Percentiles rank a stretch among this genome's conserved stretches.
Conservation (phyloP, 2,888 invertebrate genomes). For the Drosophila fulvimacula region DNA sequence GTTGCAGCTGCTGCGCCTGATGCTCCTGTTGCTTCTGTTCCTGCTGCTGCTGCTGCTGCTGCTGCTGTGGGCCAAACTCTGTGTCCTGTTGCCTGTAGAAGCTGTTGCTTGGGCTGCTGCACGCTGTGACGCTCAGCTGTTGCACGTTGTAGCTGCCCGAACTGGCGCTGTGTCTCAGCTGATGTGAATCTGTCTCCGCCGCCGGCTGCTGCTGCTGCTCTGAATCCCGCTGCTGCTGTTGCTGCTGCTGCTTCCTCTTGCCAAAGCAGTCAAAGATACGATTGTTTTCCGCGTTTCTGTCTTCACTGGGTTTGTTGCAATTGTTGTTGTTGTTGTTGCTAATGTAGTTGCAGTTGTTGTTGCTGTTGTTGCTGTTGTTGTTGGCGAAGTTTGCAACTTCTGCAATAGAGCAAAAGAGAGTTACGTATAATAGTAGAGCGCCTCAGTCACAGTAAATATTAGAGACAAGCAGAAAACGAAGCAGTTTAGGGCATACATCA, state of each 20-base stretch:
- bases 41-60: constrained; percentile 10
- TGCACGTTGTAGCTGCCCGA: constrained; percentile 74
- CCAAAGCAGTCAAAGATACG: constrained; percentile 60
- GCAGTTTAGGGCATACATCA: not conserved
- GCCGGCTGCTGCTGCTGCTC: constrained; percentile 6
- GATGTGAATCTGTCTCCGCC: not conserved
- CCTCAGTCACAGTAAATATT: constrained; percentile 8
- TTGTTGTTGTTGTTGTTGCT: constrained; percentile 68
- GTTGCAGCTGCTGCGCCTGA: constrained; percentile 6
- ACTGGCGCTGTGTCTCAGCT: constrained; percentile 23
- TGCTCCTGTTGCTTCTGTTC: constrained; percentile 3
- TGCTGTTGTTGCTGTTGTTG: constrained; percentile 42
- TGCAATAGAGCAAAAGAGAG: constrained; percentile 82
- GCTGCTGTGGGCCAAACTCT: constrained; percentile 50
- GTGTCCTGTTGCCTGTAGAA: constrained; percentile 55
- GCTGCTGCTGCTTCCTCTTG: constrained; percentile 31
- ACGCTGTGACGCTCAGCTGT: constrained; percentile 40
- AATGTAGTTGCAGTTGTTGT: constrained; percentile 46
- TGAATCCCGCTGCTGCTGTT: constrained; percentile 7
- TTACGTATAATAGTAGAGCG: constrained; percentile 74
- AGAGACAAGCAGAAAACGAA: constrained; percentile 3
- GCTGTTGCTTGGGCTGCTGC: constrained; percentile 9
- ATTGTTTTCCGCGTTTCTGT: constrained; percentile 26
- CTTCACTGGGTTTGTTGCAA: constrained; percentile 26
- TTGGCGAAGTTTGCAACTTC: constrained; percentile 84